Base-by-base conservation (phyloP, 2,888 invertebrate genomes). In the Plagodis dolabraria region DNA sequence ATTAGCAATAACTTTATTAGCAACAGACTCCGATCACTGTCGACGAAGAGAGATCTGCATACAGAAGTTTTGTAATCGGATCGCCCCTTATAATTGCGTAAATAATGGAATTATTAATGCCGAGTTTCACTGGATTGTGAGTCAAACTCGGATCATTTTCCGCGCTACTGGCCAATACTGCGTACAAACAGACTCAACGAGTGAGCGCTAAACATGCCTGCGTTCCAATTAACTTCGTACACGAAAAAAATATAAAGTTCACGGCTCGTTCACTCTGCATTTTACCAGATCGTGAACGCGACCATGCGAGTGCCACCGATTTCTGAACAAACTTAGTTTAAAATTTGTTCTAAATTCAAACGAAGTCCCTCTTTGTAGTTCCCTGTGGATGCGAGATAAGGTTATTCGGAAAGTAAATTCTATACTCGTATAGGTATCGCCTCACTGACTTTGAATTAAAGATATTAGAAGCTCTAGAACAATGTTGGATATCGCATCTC, bases 161-260 rank as follows among this genome's bases (percentile, higher is more conserved):
- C 76, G 68, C 71, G 60, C 74, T 70, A 75, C 67, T 75, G 76
- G 74, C 69, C 64, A 65, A 69, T 64, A 72, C 68, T 75, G 74
- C 73, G 75, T 74, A 74, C 80, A 84, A 83, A 82, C 77, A 76
- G 79, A 81, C 82, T 82, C 76, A 72, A 71, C 74, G 71, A 79
- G 77, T 70, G 71, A 70, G 71, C 72, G 22, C 22, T 79, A 79
- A 79, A 77, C 70, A 76, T 70, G 64, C 52, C 68, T 71, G 69
- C 69, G 69, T 72, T 75, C 75, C 72, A 82, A 82, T 82, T 83
- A 76, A 77, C 73, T 73, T 72, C 65, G 69, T 70, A 66, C 66
- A 70, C 5, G 64, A 64, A 65, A 46, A 74, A 73, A 77, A 74
- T 78, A 77, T 69, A 65, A 66, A 62, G 6, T 40, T 10, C 40